Conservation (phyloP, 2,113 vertebrate species). For the Myodes glareolus region DNA sequence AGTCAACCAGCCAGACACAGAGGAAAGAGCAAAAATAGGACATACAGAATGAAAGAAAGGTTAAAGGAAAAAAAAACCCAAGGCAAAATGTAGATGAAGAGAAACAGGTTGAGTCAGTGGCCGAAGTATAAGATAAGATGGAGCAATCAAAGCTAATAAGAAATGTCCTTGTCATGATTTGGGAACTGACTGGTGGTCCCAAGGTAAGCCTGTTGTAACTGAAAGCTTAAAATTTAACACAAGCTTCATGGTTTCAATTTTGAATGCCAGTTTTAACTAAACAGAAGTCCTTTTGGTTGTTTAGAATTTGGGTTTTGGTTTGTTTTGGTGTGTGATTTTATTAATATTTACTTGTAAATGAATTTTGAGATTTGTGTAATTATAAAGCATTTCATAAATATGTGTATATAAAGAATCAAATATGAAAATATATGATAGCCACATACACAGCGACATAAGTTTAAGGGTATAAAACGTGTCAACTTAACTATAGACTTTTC, state of each 20-base stretch:
- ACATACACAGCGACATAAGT: neutral
- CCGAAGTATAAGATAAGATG: neutral
- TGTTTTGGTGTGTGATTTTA: neutral
- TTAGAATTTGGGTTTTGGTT: neutral
- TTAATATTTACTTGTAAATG: neutral
- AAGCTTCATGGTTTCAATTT: neutral
- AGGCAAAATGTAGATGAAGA: neutral
- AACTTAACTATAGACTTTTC: neutral
- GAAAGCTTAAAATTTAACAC: neutral
- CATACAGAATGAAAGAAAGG: too few species aligned
- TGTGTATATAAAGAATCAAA: neutral
- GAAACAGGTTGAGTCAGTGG: neutral
- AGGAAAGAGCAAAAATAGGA: too few species aligned
- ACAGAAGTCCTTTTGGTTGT: neutral
- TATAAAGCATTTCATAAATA: constrained; percentile 9
- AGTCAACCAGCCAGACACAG: neutral
- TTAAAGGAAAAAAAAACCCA: too few species aligned
- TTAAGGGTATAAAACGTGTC: neutral
- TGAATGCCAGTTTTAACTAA: neutral
- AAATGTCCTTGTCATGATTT: neutral
- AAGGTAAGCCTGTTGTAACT: neutral
- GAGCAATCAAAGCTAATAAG: neutral
- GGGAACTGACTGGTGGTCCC: neutral
- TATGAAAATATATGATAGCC: neutral
- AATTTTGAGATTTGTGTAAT: constrained; percentile 3